A percentile compares a stretch with the other conserved stretches of the same genome.
These are phyloP conservation scores for Chunga burmeisteri DNA, from an alignment of 2,113 vertebrate species.

Conservation along the genomic window DNA sequence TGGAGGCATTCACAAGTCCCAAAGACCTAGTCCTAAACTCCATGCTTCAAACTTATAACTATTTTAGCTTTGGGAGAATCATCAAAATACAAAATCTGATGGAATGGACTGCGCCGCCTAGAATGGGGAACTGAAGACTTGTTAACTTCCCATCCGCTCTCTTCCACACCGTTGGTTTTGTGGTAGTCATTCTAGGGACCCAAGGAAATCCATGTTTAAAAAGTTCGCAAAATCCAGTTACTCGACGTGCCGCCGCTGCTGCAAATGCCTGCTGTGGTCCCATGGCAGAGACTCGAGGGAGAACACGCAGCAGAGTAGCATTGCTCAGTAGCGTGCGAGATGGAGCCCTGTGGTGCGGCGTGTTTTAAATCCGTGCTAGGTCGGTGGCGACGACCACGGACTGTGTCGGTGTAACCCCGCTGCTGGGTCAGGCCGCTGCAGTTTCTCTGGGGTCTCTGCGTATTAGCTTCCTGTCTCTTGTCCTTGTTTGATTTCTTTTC, in stretches of 20 bases:
- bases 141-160: background rate
- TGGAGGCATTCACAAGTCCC: background rate
- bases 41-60: background rate
- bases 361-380: background rate
- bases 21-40: background rate
- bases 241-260: background rate
- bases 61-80: background rate
- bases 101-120: background rate
- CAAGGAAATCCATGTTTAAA: background rate
- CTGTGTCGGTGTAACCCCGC: background rate
- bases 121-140: background rate
- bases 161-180: background rate
- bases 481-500: background rate
- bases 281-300: background rate
- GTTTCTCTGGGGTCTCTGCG: background rate
- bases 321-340: background rate
- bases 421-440: background rate
- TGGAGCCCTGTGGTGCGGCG: rapidly evolving
- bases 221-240: background rate
- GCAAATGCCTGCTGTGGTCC: background rate
- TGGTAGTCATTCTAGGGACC: background rate
- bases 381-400: background rate
- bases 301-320: background rate
- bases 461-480: background rate
- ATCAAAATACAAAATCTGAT: background rate